These are phyloP conservation scores for Meandrusa payeni DNA, from an alignment of 2,888 invertebrate genomes.

Conservation along the genomic window DNA sequence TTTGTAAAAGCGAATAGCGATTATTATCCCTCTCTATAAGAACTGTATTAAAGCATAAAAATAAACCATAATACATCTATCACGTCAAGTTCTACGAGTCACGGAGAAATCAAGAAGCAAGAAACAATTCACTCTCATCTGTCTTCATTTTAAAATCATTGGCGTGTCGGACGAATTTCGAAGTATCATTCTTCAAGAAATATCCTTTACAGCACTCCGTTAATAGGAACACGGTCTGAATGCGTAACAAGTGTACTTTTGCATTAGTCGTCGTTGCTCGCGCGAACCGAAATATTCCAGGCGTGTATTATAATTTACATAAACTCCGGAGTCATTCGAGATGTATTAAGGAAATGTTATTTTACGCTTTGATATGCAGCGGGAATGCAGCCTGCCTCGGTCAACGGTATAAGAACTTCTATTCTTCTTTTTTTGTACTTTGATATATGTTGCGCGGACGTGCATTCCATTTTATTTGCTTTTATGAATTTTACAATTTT, in stretches of 20 bases:
- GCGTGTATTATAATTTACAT: constrained; percentile 71
- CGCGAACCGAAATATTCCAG: constrained; percentile 61
- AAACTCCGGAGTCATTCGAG: constrained; percentile 66
- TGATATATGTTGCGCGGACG: background rate
- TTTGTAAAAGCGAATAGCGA: no score
- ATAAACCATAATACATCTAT: no score
- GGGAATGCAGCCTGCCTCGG: constrained; percentile 40
- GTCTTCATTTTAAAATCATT: constrained; percentile 20
- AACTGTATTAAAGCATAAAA: no score
- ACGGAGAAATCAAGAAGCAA: background rate
- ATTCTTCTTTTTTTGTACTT: constrained; percentile 29
- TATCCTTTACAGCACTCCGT: constrained; percentile 40
- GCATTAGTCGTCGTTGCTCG: constrained; percentile 41
- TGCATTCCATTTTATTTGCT: constrained; percentile 8
- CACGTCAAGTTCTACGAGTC: background rate
- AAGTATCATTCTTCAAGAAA: constrained; percentile 33
- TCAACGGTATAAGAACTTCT: constrained; percentile 30
- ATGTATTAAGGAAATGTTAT: constrained; percentile 69
- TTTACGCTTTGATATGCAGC: constrained; percentile 63
- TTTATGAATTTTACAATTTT: constrained; percentile 4
- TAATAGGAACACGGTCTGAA: constrained; percentile 56
- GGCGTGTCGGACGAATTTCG: constrained; percentile 10
- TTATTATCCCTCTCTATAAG: no score
- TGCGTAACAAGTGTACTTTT: constrained; percentile 52
- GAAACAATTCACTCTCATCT: background rate